Evolutionary conservation across 2,888 invertebrate species (phyloP), one percentile per base, ranked within the genome.

Genomic region (Dusona sp.): DNA sequence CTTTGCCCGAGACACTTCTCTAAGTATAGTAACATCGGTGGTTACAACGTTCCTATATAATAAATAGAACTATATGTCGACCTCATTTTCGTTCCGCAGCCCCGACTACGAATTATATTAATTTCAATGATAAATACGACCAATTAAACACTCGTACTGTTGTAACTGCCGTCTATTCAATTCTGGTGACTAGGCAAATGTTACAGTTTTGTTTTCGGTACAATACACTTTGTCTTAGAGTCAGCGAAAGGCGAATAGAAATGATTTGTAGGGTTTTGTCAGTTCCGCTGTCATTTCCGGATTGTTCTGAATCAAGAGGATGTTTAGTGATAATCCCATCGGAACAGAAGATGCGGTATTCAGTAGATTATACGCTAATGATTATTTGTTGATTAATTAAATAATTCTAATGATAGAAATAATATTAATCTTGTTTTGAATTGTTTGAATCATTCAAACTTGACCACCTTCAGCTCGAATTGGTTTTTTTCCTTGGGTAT

Each of bases 11-110:
- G 57, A 61, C 6, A 38, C 9, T 48, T 61, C 68, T 74, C 84
- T 84, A 84, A 84, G 77, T 84, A 80, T 84, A 84, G 83, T 51
- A 45, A 33, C 64, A 65, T 57, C 51, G 51, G n/a, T 36, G 48
- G 33, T 64, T 77, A 61, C 22, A 45, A 74, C n/a, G n/a, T 45
- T n/a, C 11, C 3, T 36, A 36, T 48, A 25, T 54, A 48, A 38
- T 36, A 74, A 29, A 84, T 74, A n/a, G 38, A 80, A 48, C 57
- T 38, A 38, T 33, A 48, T 45, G 16, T 38, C 57, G 57, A 57
- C 38, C 29, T 73, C 45, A 33, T 75, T 75, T 64, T 64, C 42
- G 29, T 75, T 38, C 16, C 57, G 38, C 11, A 57, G 38, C 22
- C 16, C 25, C n/a, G 38, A 57, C 38, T 22, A 38, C 42, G 51